phyloP scores from a whole-genome alignment of 2,797 vertebrate genomes.

The Brotula barbata region DNA sequence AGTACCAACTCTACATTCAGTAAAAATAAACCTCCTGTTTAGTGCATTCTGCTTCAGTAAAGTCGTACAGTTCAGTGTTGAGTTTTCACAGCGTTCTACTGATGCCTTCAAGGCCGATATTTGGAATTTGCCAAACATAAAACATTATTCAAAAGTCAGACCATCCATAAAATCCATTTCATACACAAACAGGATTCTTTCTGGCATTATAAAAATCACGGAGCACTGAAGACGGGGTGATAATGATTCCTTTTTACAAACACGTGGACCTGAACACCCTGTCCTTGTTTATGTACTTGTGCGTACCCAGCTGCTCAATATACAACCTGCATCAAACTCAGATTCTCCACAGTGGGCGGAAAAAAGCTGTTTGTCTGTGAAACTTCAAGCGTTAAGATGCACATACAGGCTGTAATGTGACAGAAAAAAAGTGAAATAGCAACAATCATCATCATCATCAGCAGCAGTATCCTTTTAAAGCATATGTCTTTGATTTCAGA shows the following conservation, averaged over 20 bases:
- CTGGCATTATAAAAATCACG: constrained; percentile 18
- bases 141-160: constrained; percentile 56
- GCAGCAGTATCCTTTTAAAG: constrained; percentile 3
- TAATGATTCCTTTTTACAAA: constrained; percentile 5
- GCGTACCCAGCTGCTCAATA: constrained; percentile 60
- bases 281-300: constrained; percentile 52
- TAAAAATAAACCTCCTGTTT: constrained; percentile 73
- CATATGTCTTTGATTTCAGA: constrained; percentile 17
- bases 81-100: constrained; percentile 72
- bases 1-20: constrained; percentile 79
- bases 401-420: constrained; percentile 22
- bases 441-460: constrained; percentile 9
- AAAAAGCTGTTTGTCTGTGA: constrained; percentile 25
- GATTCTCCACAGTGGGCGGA: constrained; percentile 12
- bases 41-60: constrained; percentile 71
- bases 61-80: constrained; percentile 54
- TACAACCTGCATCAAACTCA: constrained; percentile 42
- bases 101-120: constrained; percentile 62
- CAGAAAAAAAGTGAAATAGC: constrained; percentile 12
- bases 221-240: background rate
- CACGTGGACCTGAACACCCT: background rate
- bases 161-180: constrained; percentile 37
- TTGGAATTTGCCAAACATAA: constrained; percentile 67
- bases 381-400: constrained; percentile 27
- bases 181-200: constrained; percentile 33